Evolutionary conservation across 1,140 invertebrate genomes (phyloP), one percentile per base, ranked within the genome.

Genomic region (Drosophila cardini): DNA sequence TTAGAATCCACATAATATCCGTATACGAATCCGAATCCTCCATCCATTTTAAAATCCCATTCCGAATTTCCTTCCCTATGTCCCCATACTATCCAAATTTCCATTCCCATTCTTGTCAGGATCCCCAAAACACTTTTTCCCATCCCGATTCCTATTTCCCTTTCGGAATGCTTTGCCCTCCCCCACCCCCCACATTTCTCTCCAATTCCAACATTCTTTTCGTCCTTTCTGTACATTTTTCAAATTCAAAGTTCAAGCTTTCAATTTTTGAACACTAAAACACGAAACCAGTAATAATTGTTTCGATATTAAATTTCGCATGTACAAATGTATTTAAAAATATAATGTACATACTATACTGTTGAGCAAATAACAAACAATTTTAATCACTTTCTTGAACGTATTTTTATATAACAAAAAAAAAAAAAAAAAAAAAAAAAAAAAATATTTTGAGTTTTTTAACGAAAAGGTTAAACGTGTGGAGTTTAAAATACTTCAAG

Each of bases 231-330:
- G 2, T 36, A 10, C 15, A 50, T 60, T 43, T 34, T 52, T 69
- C 56, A 61, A 69, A 70, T 70, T 70, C 58, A 62, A 63, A 46
- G 58, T 70, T 63, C 58, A 55, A 70, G 10, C 32, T 53, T 60
- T 68, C 18, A 38, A 50, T 40, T 40, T 67, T 52, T 32, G 42
- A 67, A 67, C 52, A 46, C 40, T 15, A 46, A 10, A 67, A 67
- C 42, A 46, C 43, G 10, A 36, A 32, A n/a, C 16, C 62, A 38
- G 30, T 50, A 32, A 48, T 43, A 18, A 58, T 69, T 57, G 67
- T 70, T 70, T 53, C 48, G 48, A 63, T 56, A 71, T 63, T 71
- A 63, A 71, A 71, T 71, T 71, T 40, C 15, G 32, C 38, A 64
- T 71, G 42, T 63, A 21, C 30, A 45, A 43, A 55, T 52, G 16